Evolutionary conservation across 2,888 invertebrate species (phyloP), one percentile per base, ranked within the genome.

Genomic region (Cyrtodaria siliqua): DNA sequence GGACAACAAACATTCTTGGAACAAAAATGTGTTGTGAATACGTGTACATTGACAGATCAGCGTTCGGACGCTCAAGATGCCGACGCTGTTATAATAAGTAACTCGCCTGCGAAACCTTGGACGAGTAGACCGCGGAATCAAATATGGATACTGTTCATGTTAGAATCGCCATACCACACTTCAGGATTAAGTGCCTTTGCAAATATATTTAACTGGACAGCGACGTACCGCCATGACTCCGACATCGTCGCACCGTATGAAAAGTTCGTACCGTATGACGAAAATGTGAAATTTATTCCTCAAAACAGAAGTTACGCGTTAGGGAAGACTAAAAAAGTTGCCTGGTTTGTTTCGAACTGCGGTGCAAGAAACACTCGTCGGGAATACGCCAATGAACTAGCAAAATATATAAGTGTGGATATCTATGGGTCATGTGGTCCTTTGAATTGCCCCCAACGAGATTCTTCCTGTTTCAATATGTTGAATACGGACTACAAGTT

Each of bases 281-380:
- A 95, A 0, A 94, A 94, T 24, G 93, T 96, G 42, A 95, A 95
- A 8, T 96, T 96, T 9, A 75, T 86, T 12, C 82, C 77, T 2
- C 88, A 84, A 44, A 80, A 73, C 18, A 87, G 83, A 69, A 91
- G 92, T 80, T 93, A 89, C 71, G 91, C 92, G 1, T 96, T 96
- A 0, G 97, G 97, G 91, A 98, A 98, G 93, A 98, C 97, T 47
- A 97, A 96, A 93, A 96, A 95, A 96, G 93, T 98, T 6, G 99
- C 98, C 63, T 99, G 98, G 99, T 99, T 99, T 94, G 98, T 99
- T 64, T 98, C 98, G 42, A 99, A 99, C 93, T 99, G 99, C 92
- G 97, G 97, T 80, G 98, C 98, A 2, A 95, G 97, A 64, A 99
- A 99, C 93, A 96, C 96, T 2, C 95, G 99, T 14, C 94, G 97